Percentiles rank a stretch among this genome's conserved stretches.
These are phyloP conservation scores for Eupristina koningsbergeri DNA, from an alignment of 1,140 invertebrate genomes.

Conservation along the genomic window DNA sequence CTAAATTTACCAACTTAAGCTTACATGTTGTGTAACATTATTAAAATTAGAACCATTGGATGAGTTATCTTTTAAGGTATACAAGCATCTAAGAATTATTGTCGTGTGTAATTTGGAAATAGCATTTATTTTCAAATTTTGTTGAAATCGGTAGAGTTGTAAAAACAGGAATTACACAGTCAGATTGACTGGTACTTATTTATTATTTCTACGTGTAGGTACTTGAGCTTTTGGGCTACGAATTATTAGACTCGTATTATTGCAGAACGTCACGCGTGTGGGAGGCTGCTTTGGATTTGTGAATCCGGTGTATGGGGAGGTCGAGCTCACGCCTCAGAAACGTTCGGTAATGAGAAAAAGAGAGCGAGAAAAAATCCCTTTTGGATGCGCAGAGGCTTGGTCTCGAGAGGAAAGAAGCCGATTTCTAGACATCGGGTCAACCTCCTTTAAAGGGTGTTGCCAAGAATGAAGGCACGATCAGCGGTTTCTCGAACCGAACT, in stretches of 20 bases:
- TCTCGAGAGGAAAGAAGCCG: conserved; percentile 19
- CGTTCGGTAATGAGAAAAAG: conserved; percentile 5
- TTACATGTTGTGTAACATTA: too few relatives aligned
- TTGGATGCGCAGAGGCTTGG: background rate
- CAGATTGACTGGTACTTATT: too few relatives aligned
- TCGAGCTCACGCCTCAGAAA: conserved; percentile 5
- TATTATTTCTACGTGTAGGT: background rate
- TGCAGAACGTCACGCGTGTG: conserved; percentile 15
- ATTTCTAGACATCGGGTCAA: conserved; percentile 42
- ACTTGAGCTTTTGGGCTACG: conserved; percentile 2
- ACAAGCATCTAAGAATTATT: too few relatives aligned
- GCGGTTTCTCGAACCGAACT: conserved; percentile 43
- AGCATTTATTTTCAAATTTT: too few relatives aligned
- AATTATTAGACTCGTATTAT: conserved; percentile 33
- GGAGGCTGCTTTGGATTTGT: background rate
- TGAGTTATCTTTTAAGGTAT: too few relatives aligned
- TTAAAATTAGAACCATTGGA: too few relatives aligned
- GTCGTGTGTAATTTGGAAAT: too few relatives aligned
- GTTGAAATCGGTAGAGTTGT: too few relatives aligned
- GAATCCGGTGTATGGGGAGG: background rate
- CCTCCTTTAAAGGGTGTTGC: conserved; percentile 49
- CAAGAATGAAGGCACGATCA: conserved; percentile 30
- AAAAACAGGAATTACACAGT: too few relatives aligned
- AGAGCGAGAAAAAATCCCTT: conserved; percentile 13
- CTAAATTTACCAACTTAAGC: too few relatives aligned